These are phyloP conservation scores for Sterna hirundo DNA, from an alignment of 2,113 vertebrate genomes.

Conservation along the genomic window DNA sequence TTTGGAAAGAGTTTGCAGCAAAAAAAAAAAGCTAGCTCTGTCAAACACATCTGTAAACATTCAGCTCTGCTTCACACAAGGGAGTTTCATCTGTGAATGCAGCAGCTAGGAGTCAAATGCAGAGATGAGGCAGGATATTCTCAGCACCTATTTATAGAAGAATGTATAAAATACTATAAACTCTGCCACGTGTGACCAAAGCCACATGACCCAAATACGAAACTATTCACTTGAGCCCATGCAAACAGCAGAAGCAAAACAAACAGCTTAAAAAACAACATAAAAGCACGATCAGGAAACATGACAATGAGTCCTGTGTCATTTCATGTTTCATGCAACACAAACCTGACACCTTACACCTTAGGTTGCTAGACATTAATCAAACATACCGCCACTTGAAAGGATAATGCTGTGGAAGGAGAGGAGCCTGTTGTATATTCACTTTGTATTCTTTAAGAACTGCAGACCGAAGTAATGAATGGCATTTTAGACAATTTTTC, in stretches of 20 bases:
- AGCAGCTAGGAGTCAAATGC: not conserved
- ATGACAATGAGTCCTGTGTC: slow-evolving; percentile 36
- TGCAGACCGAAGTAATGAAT: slow-evolving; percentile 62
- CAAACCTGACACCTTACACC: slow-evolving; percentile 45
- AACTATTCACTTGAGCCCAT: not conserved
- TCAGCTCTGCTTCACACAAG: not conserved
- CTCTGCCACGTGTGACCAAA: not conserved
- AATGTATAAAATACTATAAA: not conserved
- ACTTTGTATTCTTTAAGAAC: slow-evolving; percentile 63
- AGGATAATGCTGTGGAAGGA: slow-evolving; percentile 54
- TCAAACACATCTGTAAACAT: not conserved
- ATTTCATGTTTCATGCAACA: slow-evolving; percentile 57
- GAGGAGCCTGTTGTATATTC: slow-evolving; percentile 65
- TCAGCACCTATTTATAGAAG: not conserved
- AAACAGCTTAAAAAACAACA: not conserved
- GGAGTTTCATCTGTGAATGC: not conserved
- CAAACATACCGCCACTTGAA: slow-evolving; percentile 50
- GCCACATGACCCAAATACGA: not conserved
- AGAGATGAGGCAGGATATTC: not conserved
- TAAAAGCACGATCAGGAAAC: slow-evolving; percentile 41
- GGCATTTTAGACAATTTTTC: slow-evolving; percentile 68
- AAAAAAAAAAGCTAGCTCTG: not conserved
- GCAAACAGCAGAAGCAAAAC: not conserved
- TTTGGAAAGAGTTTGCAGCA: not conserved
- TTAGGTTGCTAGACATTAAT: slow-evolving; percentile 69